Evolutionary conservation across 2,797 vertebrate species (phyloP), one percentile per base, ranked within the genome.

Genomic region (Urosaurus nigricauda): DNA sequence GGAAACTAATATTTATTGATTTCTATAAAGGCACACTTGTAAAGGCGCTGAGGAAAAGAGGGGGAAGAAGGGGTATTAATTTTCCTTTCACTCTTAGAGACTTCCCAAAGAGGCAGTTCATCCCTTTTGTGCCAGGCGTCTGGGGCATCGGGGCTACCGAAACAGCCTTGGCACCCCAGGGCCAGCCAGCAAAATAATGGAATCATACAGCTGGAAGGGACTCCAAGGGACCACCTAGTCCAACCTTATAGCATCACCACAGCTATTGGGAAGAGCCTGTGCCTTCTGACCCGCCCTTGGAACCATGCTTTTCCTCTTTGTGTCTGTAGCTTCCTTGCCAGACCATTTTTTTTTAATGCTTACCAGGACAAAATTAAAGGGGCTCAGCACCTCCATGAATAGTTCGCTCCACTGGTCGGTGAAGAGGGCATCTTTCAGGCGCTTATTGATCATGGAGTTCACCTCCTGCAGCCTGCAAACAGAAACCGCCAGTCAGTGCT

Each of bases 351-450:
- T n/a, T 11, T 58, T 35, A 24, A 26, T 88, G 96, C 98, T 98
- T 96, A 99, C 99, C 98, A 99, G 96, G 92, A 99, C 97, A 8
- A 99, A 99, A 95, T 98, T 98, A 92, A 99, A 99, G 90, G 98
- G 98, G 88, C 98, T 98, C 94, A 99, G 97, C 5, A 98, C 97
- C 81, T 99, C 99, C 99, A 99, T 99, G 96, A 98, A 99, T 84
- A 98, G 97, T 88, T 99, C 98, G 0, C 98, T 99, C 99, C 99
- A 99, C 96, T 99, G 98, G 97, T 99, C 99, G 14, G 98, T 99
- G 97, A 99, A 99, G 85, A 99, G 98, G 88, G 98, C 99, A 70
- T 99, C 99, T 96, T 99, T 99, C 95, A 99, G 97, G 32, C 98
- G 96, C 94, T 99, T 98, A 96, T 98, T 99, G 96, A 99, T 98